phyloP scores from a whole-genome alignment of 2,888 invertebrate genomes.

The Mythimna albipuncta region DNA sequence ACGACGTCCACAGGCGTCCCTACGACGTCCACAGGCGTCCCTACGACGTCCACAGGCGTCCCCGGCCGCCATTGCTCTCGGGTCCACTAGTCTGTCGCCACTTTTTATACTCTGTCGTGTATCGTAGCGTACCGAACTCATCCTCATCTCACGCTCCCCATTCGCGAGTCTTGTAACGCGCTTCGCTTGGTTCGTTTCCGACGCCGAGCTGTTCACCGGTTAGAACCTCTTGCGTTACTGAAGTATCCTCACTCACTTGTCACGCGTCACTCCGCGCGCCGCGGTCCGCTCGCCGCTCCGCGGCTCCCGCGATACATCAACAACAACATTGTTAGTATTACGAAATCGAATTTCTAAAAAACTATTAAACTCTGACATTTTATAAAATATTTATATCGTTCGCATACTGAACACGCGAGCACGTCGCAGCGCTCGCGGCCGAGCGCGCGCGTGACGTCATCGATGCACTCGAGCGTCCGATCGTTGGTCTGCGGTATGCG shows the following conservation, averaged over 20 bases:
- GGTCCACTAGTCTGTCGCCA: constrained; percentile 89
- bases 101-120: constrained; percentile 87
- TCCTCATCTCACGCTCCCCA: constrained; percentile 74
- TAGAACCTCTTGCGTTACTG: constrained; percentile 73
- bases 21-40: not conserved
- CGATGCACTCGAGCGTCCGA: constrained; percentile 74
- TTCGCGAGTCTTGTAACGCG: constrained; percentile 74
- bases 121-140: constrained; percentile 82
- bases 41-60: constrained; percentile 55
- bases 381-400: constrained; percentile 84
- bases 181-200: constrained; percentile 76
- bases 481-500: constrained; percentile 72
- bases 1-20: constrained; percentile 16
- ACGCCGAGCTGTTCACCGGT: constrained; percentile 67
- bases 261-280: constrained; percentile 69
- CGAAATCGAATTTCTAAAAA: constrained; percentile 85
- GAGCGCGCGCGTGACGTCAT: constrained; percentile 71
- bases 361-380: constrained; percentile 85
- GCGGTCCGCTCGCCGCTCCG: constrained; percentile 51
- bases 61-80: constrained; percentile 79
- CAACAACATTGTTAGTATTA: constrained; percentile 80
- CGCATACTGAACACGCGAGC: constrained; percentile 73
- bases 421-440: constrained; percentile 80
- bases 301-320: constrained; percentile 65
- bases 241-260: constrained; percentile 83